These are phyloP conservation scores for Tauraco hartlaubi DNA, from an alignment of 2,797 vertebrate species.

Conservation along the genomic window DNA sequence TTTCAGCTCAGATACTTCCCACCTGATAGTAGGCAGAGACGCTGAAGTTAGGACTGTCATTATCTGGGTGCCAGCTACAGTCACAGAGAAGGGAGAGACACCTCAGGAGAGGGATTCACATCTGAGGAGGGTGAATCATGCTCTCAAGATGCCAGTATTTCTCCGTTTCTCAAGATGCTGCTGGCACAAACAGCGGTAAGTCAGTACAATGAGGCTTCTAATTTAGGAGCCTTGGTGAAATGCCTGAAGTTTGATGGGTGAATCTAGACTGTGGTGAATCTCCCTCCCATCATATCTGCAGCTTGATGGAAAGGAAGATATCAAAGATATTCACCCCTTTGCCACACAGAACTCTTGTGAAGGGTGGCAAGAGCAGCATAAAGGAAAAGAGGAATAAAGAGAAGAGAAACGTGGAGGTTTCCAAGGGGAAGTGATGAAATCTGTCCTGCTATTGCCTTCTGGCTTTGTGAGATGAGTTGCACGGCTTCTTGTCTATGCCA, in stretches of 20 bases:
- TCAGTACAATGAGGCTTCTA: slow-evolving; percentile 70
- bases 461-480: slow-evolving; percentile 43
- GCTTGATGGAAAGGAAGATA: background rate
- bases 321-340: slow-evolving; percentile 1
- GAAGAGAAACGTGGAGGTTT: background rate
- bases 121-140: slow-evolving; percentile 72
- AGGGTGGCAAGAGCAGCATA: background rate
- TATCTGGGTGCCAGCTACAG: slow-evolving; percentile 37
- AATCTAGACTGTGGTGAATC: slow-evolving; percentile 7
- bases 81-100: slow-evolving; percentile 52
- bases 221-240: slow-evolving; percentile 60
- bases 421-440: slow-evolving; percentile 11
- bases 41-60: background rate
- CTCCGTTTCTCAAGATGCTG: slow-evolving; percentile 65
- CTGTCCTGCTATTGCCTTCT: slow-evolving; percentile 13
- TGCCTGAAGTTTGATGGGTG: slow-evolving; percentile 52
- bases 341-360: background rate
- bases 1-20: background rate
- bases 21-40: slow-evolving; percentile 37
- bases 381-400: background rate
- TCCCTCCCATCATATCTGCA: slow-evolving; percentile 15
- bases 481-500: slow-evolving; percentile 48
- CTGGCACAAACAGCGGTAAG: slow-evolving; percentile 74
- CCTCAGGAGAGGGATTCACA: slow-evolving; percentile 64
- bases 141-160: slow-evolving; percentile 70